Percentiles rank a stretch among this genome's conserved stretches.
These are phyloP conservation scores for Epizoanthus ramosus DNA, from an alignment of 92 coral and sea anemone genomes.

Conservation along the genomic window DNA sequence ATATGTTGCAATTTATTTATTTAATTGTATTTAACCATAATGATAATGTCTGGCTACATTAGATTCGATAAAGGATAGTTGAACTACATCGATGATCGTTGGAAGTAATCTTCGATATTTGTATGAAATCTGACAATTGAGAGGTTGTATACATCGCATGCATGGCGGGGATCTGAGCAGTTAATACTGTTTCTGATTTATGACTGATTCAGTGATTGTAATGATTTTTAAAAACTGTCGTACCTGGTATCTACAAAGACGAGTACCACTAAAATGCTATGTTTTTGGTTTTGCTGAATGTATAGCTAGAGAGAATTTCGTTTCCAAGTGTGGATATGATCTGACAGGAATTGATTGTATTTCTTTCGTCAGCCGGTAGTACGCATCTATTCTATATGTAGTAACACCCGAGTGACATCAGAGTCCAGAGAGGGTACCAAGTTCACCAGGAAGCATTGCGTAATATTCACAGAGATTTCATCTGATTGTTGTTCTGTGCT, in stretches of 20 bases:
- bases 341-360: background rate
- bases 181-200: too few relatives aligned
- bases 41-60: background rate
- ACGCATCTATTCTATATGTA: too few relatives aligned
- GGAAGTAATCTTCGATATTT: background rate
- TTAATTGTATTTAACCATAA: background rate
- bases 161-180: too few relatives aligned
- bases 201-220: too few relatives aligned
- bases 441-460: conserved; percentile 17
- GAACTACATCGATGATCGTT: background rate
- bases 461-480: conserved; percentile 1
- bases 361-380: background rate
- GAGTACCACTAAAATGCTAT: too few relatives aligned
- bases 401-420: background rate
- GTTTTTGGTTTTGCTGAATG: too few relatives aligned
- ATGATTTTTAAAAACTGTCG: too few relatives aligned
- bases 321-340: background rate
- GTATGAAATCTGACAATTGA: too few relatives aligned
- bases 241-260: too few relatives aligned
- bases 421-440: background rate
- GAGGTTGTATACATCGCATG: too few relatives aligned
- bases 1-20: background rate
- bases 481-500: too few relatives aligned
- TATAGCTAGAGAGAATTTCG: too few relatives aligned
- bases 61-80: background rate